phyloP scores from a whole-genome alignment of 2,888 invertebrate species.

The Calameuta filiformis region DNA sequence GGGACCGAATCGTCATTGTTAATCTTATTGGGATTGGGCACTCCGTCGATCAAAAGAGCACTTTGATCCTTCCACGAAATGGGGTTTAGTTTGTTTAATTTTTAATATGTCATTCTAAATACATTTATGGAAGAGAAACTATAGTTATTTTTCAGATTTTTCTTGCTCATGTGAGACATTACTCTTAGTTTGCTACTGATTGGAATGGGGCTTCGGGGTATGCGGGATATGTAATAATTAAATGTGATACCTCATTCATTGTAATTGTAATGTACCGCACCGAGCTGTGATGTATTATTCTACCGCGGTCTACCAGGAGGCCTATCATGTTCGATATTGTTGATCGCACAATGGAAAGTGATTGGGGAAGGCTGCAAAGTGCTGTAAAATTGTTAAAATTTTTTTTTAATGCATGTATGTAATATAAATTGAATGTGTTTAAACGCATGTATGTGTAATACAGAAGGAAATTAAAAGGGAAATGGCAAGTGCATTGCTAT shows the following conservation, averaged over 20 bases:
- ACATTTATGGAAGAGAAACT: neutral
- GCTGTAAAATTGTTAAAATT: neutral
- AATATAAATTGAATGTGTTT: neutral
- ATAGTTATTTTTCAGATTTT: neutral
- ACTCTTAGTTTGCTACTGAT: neutral
- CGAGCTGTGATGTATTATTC: neutral
- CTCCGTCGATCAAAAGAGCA: neutral
- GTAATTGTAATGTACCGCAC: conserved; percentile 24
- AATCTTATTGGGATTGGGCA: neutral
- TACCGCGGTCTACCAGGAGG: neutral
- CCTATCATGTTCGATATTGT: no score
- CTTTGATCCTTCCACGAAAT: neutral
- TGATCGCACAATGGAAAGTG: neutral
- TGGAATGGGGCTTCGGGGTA: conserved; percentile 23
- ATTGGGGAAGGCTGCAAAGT: neutral
- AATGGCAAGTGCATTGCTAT: neutral
- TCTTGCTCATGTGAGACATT: neutral
- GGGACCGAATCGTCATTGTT: neutral
- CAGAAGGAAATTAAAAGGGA: neutral
- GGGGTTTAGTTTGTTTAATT: neutral
- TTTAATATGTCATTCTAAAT: neutral
- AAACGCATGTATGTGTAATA: neutral
- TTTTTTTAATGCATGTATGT: neutral
- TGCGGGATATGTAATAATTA: conserved; percentile 30
- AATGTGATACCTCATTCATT: conserved; percentile 31